A percentile compares a stretch with the other conserved stretches of the same genome.
Conservation (phyloP, 2,113 vertebrate species). For the Meriones unguiculatus region DNA sequence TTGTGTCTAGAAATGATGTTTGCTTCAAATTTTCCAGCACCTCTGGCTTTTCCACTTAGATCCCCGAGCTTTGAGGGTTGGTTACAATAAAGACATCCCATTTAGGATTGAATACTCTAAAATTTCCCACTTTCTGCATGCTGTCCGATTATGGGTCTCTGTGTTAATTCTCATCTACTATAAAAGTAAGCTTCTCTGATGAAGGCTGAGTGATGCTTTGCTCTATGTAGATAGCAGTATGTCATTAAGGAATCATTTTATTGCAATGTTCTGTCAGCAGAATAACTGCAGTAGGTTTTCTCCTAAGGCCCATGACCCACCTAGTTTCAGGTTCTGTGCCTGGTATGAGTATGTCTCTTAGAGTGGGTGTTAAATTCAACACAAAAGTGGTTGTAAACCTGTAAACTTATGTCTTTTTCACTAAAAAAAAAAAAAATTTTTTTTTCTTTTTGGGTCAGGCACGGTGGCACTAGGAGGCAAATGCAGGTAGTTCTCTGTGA, state of each 20-base stretch:
- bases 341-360: neutral
- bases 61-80: neutral
- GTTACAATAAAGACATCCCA: neutral
- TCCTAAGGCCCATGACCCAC: neutral
- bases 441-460: neutral
- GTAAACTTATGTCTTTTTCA: neutral
- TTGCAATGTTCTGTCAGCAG: neutral
- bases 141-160: neutral
- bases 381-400: neutral
- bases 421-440: neutral
- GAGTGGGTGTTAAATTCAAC: neutral
- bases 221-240: neutral
- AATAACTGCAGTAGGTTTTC: neutral
- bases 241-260: neutral
- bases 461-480: neutral
- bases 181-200: neutral
- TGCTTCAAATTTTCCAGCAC: neutral
- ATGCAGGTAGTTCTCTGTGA: neutral
- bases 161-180: neutral
- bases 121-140: neutral
- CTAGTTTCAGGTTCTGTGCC: neutral
- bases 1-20: neutral
- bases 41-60: neutral
- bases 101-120: neutral
- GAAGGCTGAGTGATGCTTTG: neutral